Base-by-base conservation (phyloP, 2,113 vertebrate species). In the Proterorhinus semilunaris region DNA sequence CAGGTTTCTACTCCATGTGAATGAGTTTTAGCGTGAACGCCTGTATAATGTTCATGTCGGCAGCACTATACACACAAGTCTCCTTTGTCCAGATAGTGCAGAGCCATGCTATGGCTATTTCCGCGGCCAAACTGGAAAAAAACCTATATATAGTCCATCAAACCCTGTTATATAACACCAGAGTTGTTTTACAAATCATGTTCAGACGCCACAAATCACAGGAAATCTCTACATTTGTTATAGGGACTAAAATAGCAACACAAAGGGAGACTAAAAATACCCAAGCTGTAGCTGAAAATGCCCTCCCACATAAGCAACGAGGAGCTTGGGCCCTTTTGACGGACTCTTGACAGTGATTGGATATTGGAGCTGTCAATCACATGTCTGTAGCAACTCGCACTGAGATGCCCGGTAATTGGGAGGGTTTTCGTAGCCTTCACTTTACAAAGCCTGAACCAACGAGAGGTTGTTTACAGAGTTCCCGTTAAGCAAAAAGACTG, bases 281-380 rank as follows among this genome's bases (percentile, higher is more conserved):
- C 17, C 17, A 27, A 11, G 53, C 27, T 55, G 17, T 55, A 27
- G 53, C 53, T 55, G 53, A 10, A 36, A 27, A 27, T 10, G n/a
- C 5, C 57, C 57, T 42, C 55, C 10, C 55, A 59, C 12, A 1
- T 44, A 12, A 4, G 57, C 36, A 8, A 4, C 13, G 57, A 42
- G 10, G 57, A 15, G 57, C 4, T 43, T 8, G 43, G 57, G 4
- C 36, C 1, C 27, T 15, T 42, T 15, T 59, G 57, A 59, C 7
- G 36, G 57, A 59, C 43, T 13, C 9, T 15, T 59, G 57, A 59
- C 57, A 59, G 57, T 59, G 57, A 59, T 59, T 43, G 57, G 36
- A 59, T 59, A 42, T 43, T 59, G 57, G 27, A 15, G 42, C 57
- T 59, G 57, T 43, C 57, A 59, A 59, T 59, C 57, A 59, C 27